Base-by-base conservation (phyloP, 2,888 invertebrate species). In the Sericinus montela region DNA sequence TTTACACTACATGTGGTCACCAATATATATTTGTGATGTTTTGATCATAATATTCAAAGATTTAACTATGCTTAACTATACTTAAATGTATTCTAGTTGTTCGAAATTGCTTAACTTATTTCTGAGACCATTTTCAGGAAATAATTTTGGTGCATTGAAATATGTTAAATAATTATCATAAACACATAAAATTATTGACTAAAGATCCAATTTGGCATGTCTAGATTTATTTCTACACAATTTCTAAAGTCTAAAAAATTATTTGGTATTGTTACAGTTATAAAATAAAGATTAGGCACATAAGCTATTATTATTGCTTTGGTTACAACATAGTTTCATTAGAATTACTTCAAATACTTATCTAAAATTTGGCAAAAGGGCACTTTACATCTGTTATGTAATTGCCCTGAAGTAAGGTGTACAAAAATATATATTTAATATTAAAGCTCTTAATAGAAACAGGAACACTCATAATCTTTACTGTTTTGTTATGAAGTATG, bases 291-390 rank as follows among this genome's bases (percentile, higher is more conserved):
- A 65, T 64, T 82, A 86, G 84, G 82, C 84, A 85, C 80, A 80
- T 80, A 74, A 75, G 66, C 73, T 58, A 69, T 75, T 73, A 75
- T 82, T 87, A 87, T 87, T 87, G 87, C 87, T 87, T 87, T 87
- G 87, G 86, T 85, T 85, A 80, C 75, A 83, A 80, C 79, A 82
- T 76, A 85, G 78, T 81, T 74, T 67, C 75, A 67, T 75, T 75
- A 73, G 69, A 79, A 76, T 80, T 74, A 80, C 81, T 78, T 77
- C 65, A 75, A 75, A 76, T 64, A 76, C 79, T 78, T 81, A 67
- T 78, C 82, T 83, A 83, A 80, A 82, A 77, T 83, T 87, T 86
- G 85, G 85, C 84, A 83, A 77, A 78, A 72, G 65, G 70, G 63
- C 63, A 67, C 69, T 75, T 75, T 66, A 73, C 32, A 32, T 75